These are phyloP conservation scores for Heterotilapia buettikoferi DNA, from an alignment of 2,113 vertebrate species.

Conservation along the genomic window DNA sequence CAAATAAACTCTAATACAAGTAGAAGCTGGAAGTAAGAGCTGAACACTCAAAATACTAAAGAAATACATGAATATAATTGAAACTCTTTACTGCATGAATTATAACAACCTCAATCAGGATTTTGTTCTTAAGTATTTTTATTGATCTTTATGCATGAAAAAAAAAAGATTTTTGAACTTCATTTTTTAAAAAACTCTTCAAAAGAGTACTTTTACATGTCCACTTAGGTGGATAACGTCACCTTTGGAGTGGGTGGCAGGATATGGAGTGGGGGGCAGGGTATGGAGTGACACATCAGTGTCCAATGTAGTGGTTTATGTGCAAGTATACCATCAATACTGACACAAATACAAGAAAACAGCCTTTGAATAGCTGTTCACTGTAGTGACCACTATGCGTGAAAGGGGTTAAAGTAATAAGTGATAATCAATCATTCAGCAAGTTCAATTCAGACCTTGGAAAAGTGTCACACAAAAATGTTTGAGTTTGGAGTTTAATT, in stretches of 20 bases:
- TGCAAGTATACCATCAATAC: background rate
- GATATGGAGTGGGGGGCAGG: rapidly evolving
- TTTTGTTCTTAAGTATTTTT: background rate
- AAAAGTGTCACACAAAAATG: background rate
- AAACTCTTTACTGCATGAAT: no score
- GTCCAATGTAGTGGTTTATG: background rate
- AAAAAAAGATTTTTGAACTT: background rate
- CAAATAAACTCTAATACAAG: no score
- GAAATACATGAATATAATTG: no score
- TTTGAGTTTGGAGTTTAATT: background rate
- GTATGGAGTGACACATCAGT: rapidly evolving
- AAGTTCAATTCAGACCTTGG: background rate
- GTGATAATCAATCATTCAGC: background rate
- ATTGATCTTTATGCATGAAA: background rate
- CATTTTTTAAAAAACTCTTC: background rate
- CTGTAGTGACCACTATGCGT: background rate
- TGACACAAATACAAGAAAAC: background rate
- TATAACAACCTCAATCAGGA: background rate
- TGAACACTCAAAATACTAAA: no score
- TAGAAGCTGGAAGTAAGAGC: no score
- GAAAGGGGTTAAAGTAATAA: background rate
- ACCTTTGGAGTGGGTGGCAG: background rate
- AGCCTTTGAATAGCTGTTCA: background rate
- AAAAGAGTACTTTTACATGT: background rate
- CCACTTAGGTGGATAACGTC: background rate